A percentile compares a stretch with the other conserved stretches of the same genome.
Conservation (phyloP, 2,888 invertebrate species). For the Yponomeuta cagnagella region DNA sequence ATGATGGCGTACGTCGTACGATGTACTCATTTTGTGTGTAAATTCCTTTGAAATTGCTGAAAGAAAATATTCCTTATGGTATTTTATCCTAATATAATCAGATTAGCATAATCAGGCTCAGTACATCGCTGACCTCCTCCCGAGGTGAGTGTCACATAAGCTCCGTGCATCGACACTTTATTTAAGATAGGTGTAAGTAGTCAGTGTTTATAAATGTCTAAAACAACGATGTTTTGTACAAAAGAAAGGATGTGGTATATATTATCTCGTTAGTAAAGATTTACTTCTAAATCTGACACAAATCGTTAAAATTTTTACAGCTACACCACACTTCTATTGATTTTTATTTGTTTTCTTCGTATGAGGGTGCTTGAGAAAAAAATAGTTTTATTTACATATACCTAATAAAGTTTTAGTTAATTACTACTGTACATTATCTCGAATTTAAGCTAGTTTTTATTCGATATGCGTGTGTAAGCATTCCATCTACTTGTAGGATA, state of each 20-base stretch:
- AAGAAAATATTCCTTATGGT: too few relatives aligned
- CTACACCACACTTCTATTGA: neutral
- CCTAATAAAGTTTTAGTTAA: neutral
- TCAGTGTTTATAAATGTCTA: neutral
- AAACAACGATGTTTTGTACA: slow-evolving; percentile 1
- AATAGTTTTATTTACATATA: neutral
- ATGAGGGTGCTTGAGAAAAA: neutral
- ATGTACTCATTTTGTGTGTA: too few relatives aligned
- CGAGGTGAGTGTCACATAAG: too few relatives aligned
- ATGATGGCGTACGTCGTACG: too few relatives aligned
- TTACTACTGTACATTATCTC: neutral
- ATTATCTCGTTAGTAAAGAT: neutral
- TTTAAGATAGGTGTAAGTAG: neutral
- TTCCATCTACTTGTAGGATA: neutral
- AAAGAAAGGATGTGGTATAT: neutral
- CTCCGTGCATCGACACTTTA: too few relatives aligned
- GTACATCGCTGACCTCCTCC: too few relatives aligned
- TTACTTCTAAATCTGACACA: neutral
- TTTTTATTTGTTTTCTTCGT: neutral
- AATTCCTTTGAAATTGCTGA: too few relatives aligned
- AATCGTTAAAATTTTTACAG: too few relatives aligned
- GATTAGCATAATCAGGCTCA: too few relatives aligned
- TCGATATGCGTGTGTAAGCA: neutral
- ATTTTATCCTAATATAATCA: too few relatives aligned
- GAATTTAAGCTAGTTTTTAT: neutral